Base-by-base conservation (phyloP, 2,113 vertebrate genomes). In the Pseudois nayaur region DNA sequence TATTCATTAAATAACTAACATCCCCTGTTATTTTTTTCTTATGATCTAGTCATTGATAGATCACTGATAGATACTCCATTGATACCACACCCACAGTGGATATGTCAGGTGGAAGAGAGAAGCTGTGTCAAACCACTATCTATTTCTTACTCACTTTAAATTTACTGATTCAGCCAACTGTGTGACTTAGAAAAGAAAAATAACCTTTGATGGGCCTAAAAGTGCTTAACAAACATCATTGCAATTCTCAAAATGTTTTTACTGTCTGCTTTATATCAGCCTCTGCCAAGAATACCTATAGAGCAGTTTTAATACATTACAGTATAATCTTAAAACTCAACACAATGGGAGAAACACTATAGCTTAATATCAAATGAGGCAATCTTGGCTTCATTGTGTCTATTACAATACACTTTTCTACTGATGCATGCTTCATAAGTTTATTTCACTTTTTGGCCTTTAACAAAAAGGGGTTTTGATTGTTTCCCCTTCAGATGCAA, bases 101-200 rank as follows among this genome's bases (percentile, higher is more conserved):
- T 36, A 55, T 55, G 87, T 82, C 16, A 67, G 7, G 45, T 6
- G 71, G 67, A 62, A 45, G 54, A 91, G 33, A 84, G 12, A 25
- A 95, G 19, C 40, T 83, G 23, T 74, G 87, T 45, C 1, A 92
- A 97, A 52, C 14, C 2, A 27, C 31, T 88, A 17, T 82, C 27
- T 87, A 17, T 85, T 94, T 78, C 67, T 89, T 88, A 93, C 43
- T 97, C 8, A 78, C 93, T 81, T 96, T 94, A 91, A 29, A 29
- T 54, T 27, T 93, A 67, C 50, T 95, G 48, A 96, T 93, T 95
- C 89, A 97, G 48, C 14, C 31, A 93, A 92, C 1, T 29, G 16
- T n/a, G 36, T 83, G 95, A 81, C 89, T 97, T 60, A 89, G 67
- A 86, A 95, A 54, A 91, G 95, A 97, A 97, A 97, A 97, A 92